Evolutionary conservation across 2,888 invertebrate species (phyloP).

Genomic region (Caenorhabditis plicata): DNA sequence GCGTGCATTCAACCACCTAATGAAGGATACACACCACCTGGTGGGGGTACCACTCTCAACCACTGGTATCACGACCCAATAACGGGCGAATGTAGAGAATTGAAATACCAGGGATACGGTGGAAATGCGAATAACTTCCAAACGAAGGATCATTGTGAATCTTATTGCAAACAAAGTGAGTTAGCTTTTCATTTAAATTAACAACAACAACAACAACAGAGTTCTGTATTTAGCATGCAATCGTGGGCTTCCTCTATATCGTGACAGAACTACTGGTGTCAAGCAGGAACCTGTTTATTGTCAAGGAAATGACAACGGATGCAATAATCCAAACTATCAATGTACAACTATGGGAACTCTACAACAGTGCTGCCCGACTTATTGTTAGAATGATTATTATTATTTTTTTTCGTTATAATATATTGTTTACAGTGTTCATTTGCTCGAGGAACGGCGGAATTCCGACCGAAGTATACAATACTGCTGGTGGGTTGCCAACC

Average conservation of each 20-base stretch:
- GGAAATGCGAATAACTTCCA: slow-evolving; percentile 64
- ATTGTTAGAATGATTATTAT: slow-evolving; percentile 34
- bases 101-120: slow-evolving; percentile 61
- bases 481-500: slow-evolving; percentile 62
- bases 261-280: slow-evolving; percentile 63
- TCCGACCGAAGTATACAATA: slow-evolving; percentile 65
- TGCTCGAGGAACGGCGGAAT: slow-evolving; percentile 64
- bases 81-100: slow-evolving; percentile 61
- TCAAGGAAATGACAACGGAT: slow-evolving; percentile 63
- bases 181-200: too few relatives aligned
- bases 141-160: slow-evolving; percentile 65
- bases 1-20: slow-evolving; percentile 65
- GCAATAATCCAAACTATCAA: slow-evolving; percentile 64
- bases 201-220: too few relatives aligned
- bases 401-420: background rate
- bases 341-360: slow-evolving; percentile 65
- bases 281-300: slow-evolving; percentile 65
- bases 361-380: slow-evolving; percentile 65
- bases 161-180: slow-evolving; percentile 65
- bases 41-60: slow-evolving; percentile 63
- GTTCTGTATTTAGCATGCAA: slow-evolving; percentile 57
- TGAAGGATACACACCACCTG: slow-evolving; percentile 63
- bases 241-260: slow-evolving; percentile 64
- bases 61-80: slow-evolving; percentile 64
- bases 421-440: slow-evolving; percentile 52